Base-by-base conservation (phyloP, 2,113 vertebrate species). In the Todiramphus chloris region DNA sequence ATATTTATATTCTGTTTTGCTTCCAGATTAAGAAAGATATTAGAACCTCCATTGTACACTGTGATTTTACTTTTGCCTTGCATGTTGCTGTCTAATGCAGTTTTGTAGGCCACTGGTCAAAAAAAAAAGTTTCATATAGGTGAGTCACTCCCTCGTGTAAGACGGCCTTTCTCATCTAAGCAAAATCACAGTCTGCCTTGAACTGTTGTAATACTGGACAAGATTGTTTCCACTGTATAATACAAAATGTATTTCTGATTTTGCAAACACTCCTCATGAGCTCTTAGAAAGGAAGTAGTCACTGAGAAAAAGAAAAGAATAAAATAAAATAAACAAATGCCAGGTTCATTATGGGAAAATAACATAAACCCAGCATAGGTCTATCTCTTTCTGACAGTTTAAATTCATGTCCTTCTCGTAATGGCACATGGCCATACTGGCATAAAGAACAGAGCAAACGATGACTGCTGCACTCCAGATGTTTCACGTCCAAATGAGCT, bases 381-480 rank as follows among this genome's bases (percentile, higher is more conserved):
- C 35, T 94, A 35, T 86, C 48, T 92, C 66, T 21, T 84, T 76
- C 79, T 89, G 68, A 87, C 64, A 82, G 55, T 74, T 87, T 94
- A 92, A 92, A 94, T 94, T 90, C 51, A 68, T 46, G 83, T 84
- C 53, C 64, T 92, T 82, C 69, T 89, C 69, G 48, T 92, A 48
- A 75, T 56, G 83, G 88, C 90, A 66, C 31, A 11, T 63, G 33
- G 80, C 37, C 79, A 92, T 82, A 53, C 58, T 90, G 73, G 66
- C 83, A 89, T 69, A 69, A 84, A 90, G 60, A 95, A 43, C 66
- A 77, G 84, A 90, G 83, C 51, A 55, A 93, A 90, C 1, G 11
- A 68, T 73, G 53, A 82, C 69, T 95, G 59, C 89, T 93, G 74
- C 48, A 43, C 39, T 91, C 81, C 93, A 94, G 89, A 90, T 90